Base-by-base conservation (phyloP, 1,140 invertebrate genomes). In the Drosophila asahinai region DNA sequence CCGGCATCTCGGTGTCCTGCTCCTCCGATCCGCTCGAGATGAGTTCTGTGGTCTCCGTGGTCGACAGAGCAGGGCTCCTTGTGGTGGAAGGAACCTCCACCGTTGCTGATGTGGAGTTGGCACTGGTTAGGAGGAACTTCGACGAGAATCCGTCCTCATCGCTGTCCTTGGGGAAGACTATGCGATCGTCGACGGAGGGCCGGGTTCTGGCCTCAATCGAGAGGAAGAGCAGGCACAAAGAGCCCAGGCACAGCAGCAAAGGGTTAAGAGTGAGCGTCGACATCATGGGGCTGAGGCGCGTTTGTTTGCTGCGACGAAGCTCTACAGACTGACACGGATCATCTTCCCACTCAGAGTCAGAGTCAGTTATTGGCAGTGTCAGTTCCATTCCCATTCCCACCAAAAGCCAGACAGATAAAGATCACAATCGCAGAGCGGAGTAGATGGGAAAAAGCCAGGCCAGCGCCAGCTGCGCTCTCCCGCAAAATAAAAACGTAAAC, bases 221-320 rank as follows among this genome's bases (percentile, higher is more conserved):
- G 27, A 71, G 11, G 45, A 70, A 36, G 7, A 19, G 30, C 45
- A 83, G 17, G 8, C 74, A 51, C 30, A 79, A 61, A 55, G n/a
- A 57, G 22, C 43, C 42, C 9, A 72, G 15, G 22, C 47, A 61
- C 8, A 52, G 47, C 30, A 60, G 5, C 68, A 60, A 38, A 9
- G 30, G 30, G 55, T 61, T 73, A 43, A 73, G 8, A 14, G 27
- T 1, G n/a, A 12, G 17, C 48, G 12, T 22, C 48, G 12, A 45
- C 67, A 55, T 71, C 15, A 15, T 51, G 11, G 25, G 22, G 43
- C 47, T 59, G 55, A 43, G 52, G 43, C 68, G 70, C 84, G 84
- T 83, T 89, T 75, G 52, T 27, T 67, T 62, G 74, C 84, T 87
- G 59, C 59, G 12, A 63, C 77, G 27, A 54, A 81, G 70, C 62